phyloP scores from a whole-genome alignment of 1,140 invertebrate species.

The Nomia melanderi region DNA sequence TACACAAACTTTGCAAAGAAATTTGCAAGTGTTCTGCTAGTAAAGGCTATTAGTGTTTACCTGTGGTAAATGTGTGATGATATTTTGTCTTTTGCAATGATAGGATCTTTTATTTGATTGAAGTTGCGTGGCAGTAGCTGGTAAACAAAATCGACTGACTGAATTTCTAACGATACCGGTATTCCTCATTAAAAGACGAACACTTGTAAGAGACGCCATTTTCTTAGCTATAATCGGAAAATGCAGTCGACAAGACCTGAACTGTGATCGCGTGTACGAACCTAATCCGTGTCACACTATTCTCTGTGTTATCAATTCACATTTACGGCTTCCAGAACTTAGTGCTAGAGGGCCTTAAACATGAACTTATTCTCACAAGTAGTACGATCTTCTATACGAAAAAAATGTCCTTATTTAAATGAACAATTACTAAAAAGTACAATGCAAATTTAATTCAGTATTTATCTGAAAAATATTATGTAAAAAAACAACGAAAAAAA shows the following conservation, averaged over 20 bases:
- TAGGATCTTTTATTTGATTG: constrained; percentile 45
- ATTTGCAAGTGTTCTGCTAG: not conserved
- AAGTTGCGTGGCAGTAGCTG: constrained; percentile 11
- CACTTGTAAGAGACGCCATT: constrained; percentile 70
- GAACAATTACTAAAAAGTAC: too few species aligned
- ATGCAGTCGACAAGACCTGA: not conserved
- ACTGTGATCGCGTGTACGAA: not conserved
- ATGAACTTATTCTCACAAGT: not conserved
- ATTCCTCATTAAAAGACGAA: constrained; percentile 65
- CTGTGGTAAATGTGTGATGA: constrained; percentile 47
- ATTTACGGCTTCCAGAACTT: not conserved
- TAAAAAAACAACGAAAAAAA: too few species aligned
- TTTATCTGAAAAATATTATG: too few species aligned
- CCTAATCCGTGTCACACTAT: not conserved
- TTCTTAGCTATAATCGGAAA: constrained; percentile 43
- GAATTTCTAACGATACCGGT: constrained; percentile 60
- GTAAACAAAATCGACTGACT: constrained; percentile 38
- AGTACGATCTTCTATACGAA: not conserved
- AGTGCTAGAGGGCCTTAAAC: not conserved
- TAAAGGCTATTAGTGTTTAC: constrained; percentile 54
- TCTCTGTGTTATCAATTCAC: not conserved
- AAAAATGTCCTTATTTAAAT: too few species aligned
- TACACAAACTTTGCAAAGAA: not conserved
- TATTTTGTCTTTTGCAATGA: constrained; percentile 35
- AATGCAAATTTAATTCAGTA: too few species aligned